Conservation (phyloP, 2,888 invertebrate species). For the Diadegma fenestrale region DNA sequence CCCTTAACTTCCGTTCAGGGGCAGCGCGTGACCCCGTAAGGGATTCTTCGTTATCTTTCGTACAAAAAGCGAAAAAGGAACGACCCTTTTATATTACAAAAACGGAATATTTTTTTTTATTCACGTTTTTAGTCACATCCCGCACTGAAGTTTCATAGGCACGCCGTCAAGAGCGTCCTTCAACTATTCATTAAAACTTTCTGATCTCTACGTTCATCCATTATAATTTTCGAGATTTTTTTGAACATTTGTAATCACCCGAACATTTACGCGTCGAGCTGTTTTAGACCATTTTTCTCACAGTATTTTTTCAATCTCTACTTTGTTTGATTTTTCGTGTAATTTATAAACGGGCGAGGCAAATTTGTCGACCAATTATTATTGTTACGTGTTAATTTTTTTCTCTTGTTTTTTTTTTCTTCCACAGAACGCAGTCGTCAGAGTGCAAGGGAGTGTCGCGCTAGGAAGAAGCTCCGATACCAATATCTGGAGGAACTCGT, state of each 20-base stretch:
- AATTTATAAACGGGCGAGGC: background rate
- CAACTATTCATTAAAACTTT: background rate
- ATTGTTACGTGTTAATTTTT: background rate
- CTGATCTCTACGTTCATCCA: background rate
- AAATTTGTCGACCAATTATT: background rate
- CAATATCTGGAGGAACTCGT: conserved; percentile 98
- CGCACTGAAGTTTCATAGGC: background rate
- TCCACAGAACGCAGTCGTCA: conserved; percentile 96
- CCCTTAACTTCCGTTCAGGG: conserved; percentile 38
- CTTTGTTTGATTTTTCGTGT: background rate
- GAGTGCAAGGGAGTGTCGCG: conserved; percentile 98
- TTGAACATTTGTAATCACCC: background rate
- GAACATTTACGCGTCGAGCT: too few species aligned
- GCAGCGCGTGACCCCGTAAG: conserved; percentile 63
- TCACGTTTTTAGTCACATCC: conserved; percentile 34
- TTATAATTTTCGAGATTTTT: background rate
- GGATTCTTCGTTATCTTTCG: conserved; percentile 53
- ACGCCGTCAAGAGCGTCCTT: background rate
- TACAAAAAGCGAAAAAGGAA: conserved; percentile 21
- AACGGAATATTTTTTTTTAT: conserved; percentile 68
- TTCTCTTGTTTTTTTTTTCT: conserved; percentile 54
- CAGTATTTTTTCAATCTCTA: background rate
- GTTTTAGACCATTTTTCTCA: background rate
- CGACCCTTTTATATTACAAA: conserved; percentile 63
- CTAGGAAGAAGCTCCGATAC: conserved; percentile 97